Evolutionary conservation across 2,113 vertebrate species (phyloP).

Genomic region (Catharus fuscescens): DNA sequence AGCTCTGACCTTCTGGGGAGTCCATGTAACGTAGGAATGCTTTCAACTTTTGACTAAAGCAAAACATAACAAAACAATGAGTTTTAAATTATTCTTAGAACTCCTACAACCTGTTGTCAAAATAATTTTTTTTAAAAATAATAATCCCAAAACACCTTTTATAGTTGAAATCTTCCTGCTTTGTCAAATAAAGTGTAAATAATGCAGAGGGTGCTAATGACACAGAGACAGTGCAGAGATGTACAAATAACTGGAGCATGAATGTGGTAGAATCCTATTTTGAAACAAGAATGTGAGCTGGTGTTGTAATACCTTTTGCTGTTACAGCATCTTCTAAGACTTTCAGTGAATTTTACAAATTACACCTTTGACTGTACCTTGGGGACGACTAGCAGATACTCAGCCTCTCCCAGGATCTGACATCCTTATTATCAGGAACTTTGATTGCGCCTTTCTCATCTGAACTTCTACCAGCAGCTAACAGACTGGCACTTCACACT

Average conservation of each 20-base stretch:
- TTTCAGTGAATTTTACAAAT: background rate
- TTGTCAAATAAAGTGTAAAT: background rate
- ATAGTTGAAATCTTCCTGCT: background rate
- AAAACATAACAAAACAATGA: background rate
- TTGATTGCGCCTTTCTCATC: slow-evolving; percentile 3
- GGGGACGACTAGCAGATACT: background rate
- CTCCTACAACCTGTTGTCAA: background rate
- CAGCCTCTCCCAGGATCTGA: background rate
- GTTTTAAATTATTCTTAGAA: background rate
- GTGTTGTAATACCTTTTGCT: background rate
- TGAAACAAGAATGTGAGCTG: background rate
- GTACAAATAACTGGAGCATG: background rate
- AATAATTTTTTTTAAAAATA: background rate
- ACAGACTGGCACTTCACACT: background rate
- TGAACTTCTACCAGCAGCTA: slow-evolving; percentile 5
- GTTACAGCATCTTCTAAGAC: background rate
- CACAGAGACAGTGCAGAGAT: background rate
- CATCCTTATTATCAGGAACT: background rate
- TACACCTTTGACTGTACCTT: background rate
- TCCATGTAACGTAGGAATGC: background rate
- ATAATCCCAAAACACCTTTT: background rate
- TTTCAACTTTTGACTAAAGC: background rate
- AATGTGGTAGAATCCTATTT: background rate
- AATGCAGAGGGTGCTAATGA: background rate
- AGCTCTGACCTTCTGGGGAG: background rate